Evolutionary conservation across 2,888 invertebrate genomes (phyloP), one percentile per base, ranked within the genome.

Genomic region (Drosophila seclusa): DNA sequence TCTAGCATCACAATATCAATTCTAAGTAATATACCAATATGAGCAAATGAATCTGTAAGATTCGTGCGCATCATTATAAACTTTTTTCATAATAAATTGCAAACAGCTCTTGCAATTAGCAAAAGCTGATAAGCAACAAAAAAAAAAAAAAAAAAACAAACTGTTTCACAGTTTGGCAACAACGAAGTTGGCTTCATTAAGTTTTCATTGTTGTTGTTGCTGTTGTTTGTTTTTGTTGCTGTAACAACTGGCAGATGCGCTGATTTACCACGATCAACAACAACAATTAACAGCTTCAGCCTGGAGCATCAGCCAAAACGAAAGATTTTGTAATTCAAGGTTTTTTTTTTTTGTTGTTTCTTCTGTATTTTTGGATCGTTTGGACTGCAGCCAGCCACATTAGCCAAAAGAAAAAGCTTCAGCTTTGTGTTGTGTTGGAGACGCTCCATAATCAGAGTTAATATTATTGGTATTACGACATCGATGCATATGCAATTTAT

Each of bases 251-350:
- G 68, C 76, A 72, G 78, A 68, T 80, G 80, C 80, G 76, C 63
- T 64, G 78, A 78, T 80, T 78, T 68, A 80, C 79, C 65, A 74
- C 68, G 45, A 77, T 29, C 59, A 65, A 45, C 49, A 34, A 13
- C 36, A 45, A 24, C 24, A 45, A 55, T 36, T 40, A 68, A 71
- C 76, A 55, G 36, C 29, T 48, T 64, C 69, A 66, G 75, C 87
- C 85, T 80, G 83, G 80, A 75, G 75, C 82, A 53, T 18, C 24
- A 55, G 48, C 52, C 67, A 73, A 73, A 66, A 55, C 59, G 50
- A 61, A 78, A 76, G 79, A 89, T 87, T 89, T 86, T 87, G 78
- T 82, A 89, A 89, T 87, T 89, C 86, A 89, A 86, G 89, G 85
- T 89, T 85, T 85, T 75, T 64, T 48, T 48, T 52, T 34, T 32